Conservation (phyloP, 2,888 invertebrate species). For the Proisotoma minuta region DNA sequence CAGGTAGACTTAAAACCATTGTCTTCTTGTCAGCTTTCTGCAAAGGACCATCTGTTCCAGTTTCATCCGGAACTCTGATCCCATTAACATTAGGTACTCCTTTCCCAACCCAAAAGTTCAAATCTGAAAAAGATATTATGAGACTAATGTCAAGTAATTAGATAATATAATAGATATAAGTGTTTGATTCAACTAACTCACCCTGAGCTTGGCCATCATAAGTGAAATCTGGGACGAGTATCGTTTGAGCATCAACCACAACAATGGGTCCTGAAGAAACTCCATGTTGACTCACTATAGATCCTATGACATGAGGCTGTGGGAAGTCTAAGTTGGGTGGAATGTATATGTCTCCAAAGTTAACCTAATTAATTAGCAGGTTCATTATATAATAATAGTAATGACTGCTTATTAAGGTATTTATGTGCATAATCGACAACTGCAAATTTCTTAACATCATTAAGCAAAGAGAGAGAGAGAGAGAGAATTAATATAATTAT, state of each 20-base stretch:
- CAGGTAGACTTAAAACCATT: constrained; percentile 81
- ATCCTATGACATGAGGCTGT: constrained; percentile 71
- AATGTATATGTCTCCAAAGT: constrained; percentile 82
- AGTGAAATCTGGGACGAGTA: constrained; percentile 81
- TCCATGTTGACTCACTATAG: constrained; percentile 67
- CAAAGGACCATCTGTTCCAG: constrained; percentile 70
- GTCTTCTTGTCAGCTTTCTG: constrained; percentile 79
- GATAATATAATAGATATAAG: too few species aligned
- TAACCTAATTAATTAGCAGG: constrained; percentile 66
- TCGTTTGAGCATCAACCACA: constrained; percentile 86
- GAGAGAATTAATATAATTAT: too few species aligned
- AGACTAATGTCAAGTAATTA: too few species aligned
- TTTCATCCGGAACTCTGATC: constrained; percentile 82
- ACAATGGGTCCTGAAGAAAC: constrained; percentile 81
- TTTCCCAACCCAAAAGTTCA: constrained; percentile 88
- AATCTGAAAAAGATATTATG: constrained; percentile 63
- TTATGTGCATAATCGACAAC: too few species aligned
- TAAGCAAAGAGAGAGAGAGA: too few species aligned
- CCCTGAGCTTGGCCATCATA: constrained; percentile 92
- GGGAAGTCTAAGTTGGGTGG: constrained; percentile 74
- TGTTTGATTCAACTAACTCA: too few species aligned
- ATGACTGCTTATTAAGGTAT: too few species aligned
- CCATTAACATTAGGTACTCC: constrained; percentile 80
- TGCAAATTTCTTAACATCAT: too few species aligned
- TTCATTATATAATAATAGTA: too few species aligned